A percentile compares a stretch with the other conserved stretches of the same genome.
Evolutionary conservation across 1,140 invertebrate species (phyloP).

Genomic region (Pogonognathellus flavescens): DNA sequence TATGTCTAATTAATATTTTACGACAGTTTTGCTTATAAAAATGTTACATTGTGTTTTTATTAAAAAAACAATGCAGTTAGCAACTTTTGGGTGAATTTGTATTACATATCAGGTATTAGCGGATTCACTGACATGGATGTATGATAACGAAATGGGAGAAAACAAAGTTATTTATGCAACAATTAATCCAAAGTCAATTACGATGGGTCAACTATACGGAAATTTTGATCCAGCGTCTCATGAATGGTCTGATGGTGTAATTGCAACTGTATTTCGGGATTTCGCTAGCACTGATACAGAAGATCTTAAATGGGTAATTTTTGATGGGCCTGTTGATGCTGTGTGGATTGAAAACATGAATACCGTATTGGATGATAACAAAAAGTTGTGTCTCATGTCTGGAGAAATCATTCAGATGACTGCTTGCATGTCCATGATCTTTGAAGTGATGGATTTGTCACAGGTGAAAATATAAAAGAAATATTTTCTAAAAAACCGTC

Average conservation of each 20-base stretch:
- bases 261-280: slow-evolving; percentile 79
- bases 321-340: slow-evolving; percentile 90
- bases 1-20: slow-evolving; percentile 43
- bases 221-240: slow-evolving; percentile 90
- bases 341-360: slow-evolving; percentile 98
- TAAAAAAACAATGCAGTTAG: too few species aligned
- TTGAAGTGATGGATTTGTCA: slow-evolving; percentile 93
- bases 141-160: slow-evolving; percentile 73
- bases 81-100: too few species aligned
- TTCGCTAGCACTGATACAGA: slow-evolving; percentile 77
- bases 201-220: slow-evolving; percentile 91
- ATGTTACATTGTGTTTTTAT: neutral
- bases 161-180: slow-evolving; percentile 80
- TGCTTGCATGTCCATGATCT: slow-evolving; percentile 89
- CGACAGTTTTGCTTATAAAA: too few species aligned
- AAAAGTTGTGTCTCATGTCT: slow-evolving; percentile 84
- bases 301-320: slow-evolving; percentile 83
- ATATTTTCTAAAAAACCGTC: too few species aligned
- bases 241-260: slow-evolving; percentile 92
- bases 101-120: slow-evolving; percentile 75
- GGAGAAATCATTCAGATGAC: slow-evolving; percentile 92
- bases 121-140: slow-evolving; percentile 79
- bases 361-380: slow-evolving; percentile 80
- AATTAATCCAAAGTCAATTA: slow-evolving; percentile 92
- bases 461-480: too few species aligned